phyloP scores from a whole-genome alignment of 1,140 invertebrate genomes.

The Hyphantria cunea region DNA sequence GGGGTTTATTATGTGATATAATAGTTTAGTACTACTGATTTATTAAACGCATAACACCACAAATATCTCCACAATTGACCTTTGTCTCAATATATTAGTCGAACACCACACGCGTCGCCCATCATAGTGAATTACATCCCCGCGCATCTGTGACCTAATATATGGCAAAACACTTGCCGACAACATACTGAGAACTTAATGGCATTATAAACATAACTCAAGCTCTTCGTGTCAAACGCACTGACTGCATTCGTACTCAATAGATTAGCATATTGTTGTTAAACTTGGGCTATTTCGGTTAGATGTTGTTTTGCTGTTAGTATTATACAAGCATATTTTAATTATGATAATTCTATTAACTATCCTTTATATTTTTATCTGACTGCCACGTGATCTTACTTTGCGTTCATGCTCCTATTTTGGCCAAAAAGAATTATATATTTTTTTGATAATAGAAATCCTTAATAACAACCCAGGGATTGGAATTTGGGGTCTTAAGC shows the following conservation, averaged over 20 bases:
- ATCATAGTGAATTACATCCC: constrained; percentile 22
- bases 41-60: neutral
- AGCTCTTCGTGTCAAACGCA: constrained; percentile 32
- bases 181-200: constrained; percentile 31
- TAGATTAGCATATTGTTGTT: constrained; percentile 17
- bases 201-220: constrained; percentile 38
- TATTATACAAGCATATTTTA: no score
- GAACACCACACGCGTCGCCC: constrained; percentile 4
- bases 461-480: no score
- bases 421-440: no score
- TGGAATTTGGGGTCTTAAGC: no score
- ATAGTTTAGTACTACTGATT: no score
- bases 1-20: no score
- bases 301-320: no score
- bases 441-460: no score
- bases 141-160: constrained; percentile 28
- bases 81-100: constrained; percentile 11
- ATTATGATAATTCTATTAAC: no score
- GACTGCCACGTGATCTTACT: no score
- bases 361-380: no score
- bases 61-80: constrained; percentile 8
- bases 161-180: constrained; percentile 33
- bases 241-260: constrained; percentile 19
- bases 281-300: neutral
- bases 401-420: no score